Percentiles rank a stretch among this genome's conserved stretches.
These are phyloP conservation scores for Ciconia boyciana DNA, from an alignment of 2,113 vertebrate genomes.

Conservation along the genomic window DNA sequence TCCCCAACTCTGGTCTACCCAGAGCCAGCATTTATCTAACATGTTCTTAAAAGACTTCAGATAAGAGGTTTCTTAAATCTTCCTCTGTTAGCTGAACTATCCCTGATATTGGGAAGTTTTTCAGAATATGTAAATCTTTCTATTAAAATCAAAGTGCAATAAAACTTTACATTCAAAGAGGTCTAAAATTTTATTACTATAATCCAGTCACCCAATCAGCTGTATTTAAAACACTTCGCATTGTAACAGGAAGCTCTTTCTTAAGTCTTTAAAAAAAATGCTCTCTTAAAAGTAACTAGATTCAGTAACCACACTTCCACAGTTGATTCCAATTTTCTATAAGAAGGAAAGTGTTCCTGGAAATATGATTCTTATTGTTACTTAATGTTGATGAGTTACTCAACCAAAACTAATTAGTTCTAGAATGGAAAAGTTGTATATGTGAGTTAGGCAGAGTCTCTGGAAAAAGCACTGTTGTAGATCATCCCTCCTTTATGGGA, in stretches of 20 bases:
- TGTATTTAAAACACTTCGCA: background rate
- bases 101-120: background rate
- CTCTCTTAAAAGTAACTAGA: background rate
- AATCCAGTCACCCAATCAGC: background rate
- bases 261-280: background rate
- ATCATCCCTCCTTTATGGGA: background rate
- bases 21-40: background rate
- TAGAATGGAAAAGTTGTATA: slow-evolving; percentile 31
- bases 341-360: slow-evolving; percentile 50
- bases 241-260: background rate
- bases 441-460: background rate
- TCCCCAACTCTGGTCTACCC: background rate
- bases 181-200: background rate
- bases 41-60: background rate
- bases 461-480: background rate
- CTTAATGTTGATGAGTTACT: slow-evolving; percentile 44
- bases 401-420: slow-evolving; percentile 51
- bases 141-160: background rate
- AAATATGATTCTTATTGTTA: slow-evolving; percentile 50
- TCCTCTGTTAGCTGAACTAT: background rate
- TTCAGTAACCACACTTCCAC: background rate
- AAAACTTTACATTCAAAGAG: background rate
- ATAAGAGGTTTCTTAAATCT: background rate
- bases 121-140: background rate
- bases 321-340: slow-evolving; percentile 34